phyloP scores from a whole-genome alignment of 2,797 vertebrate genomes.

The Rhabdophis nuchalis region DNA sequence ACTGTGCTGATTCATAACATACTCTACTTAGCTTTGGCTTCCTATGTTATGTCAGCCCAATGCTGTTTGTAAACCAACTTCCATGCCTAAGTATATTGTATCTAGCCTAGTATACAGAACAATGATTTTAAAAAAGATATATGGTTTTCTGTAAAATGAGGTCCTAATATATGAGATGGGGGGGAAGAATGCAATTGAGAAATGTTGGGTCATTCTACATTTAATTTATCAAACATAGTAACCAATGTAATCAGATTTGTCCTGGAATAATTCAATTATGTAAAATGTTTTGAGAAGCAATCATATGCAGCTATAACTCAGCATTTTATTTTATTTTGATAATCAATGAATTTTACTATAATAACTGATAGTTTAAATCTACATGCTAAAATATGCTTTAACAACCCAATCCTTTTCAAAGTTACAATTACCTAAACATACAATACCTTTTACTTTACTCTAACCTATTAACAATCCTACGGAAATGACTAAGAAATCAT shows the following conservation, averaged over 20 bases:
- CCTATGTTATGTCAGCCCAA: background rate
- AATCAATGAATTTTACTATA: constrained; percentile 21
- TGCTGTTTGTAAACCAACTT: background rate
- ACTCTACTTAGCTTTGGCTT: background rate
- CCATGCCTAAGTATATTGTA: background rate
- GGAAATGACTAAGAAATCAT: constrained; percentile 14
- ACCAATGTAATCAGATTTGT: background rate
- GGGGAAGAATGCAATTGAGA: background rate
- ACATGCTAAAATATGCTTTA: background rate
- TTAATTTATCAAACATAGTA: background rate
- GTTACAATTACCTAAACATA: background rate
- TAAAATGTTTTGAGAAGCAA: background rate
- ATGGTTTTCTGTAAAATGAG: background rate
- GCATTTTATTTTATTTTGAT: constrained; percentile 46
- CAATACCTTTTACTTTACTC: background rate
- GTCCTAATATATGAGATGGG: background rate
- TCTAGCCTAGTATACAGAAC: background rate
- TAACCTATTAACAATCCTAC: background rate
- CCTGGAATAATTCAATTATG: background rate
- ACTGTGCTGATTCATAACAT: background rate
- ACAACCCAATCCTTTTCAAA: constrained; percentile 8
- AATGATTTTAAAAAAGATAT: background rate
- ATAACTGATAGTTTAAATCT: background rate
- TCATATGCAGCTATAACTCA: constrained; percentile 11
- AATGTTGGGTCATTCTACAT: background rate